Base-by-base conservation (phyloP, 2,797 vertebrate species). In the Columba guinea region DNA sequence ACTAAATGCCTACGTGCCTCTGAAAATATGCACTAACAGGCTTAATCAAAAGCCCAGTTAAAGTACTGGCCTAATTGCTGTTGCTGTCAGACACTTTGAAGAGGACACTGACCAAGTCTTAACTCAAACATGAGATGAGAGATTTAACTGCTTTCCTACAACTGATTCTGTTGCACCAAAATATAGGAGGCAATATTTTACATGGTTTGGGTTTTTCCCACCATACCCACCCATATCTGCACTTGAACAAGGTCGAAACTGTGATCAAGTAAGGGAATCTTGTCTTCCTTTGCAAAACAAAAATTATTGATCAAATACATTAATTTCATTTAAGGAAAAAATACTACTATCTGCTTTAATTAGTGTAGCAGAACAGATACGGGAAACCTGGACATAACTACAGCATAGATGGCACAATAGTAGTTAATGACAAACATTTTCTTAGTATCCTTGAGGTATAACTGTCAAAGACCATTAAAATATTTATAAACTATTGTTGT, bases 41-140 rank as follows among this genome's bases (percentile, higher is more conserved):
- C 34, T 82, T 79, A 87, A 90, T 69, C 32, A 76, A 23, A 87
- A 67, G 30, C 44, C 55, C 59, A 82, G 44, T 59, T 74, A 62
- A 90, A 49, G 26, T 32, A 62, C 48, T 27, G 37, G 15, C 80
- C 13, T 37, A 60, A 67, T 35, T 63, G 32, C 28, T 75, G 34
- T 4, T 56, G n/a, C 48, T 79, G 30, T 22, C 81, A 82, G 48
- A 83, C 10, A 9, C 60, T 89, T 85, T 91, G 39, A 85, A 77
- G 32, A 2, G 1, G 56, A 59, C 12, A 5, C n/a, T 76, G 23
- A 44, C 5, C 59, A 55, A 77, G 9, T 30, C 37, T 39, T 58
- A 26, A 58, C 32, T 41, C 6, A 3, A 76, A 56, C 10, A 32
- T 1, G 1, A 58, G 28, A 49, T 3, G 6, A 93, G 32, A 3